Base-by-base conservation (phyloP, 1,140 invertebrate genomes). In the Dendroctonus valens region DNA sequence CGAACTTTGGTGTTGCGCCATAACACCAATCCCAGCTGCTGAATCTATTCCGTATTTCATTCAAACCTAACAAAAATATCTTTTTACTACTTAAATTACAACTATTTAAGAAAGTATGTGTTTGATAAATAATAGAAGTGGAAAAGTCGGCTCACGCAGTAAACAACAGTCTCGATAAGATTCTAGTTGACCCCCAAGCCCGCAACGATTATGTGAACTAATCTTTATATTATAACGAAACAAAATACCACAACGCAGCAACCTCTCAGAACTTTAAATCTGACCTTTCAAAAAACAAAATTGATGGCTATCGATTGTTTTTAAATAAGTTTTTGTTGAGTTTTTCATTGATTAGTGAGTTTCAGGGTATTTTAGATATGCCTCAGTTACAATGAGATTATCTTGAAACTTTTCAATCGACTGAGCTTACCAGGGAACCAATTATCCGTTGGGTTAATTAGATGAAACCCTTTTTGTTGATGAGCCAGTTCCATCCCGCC, bases 1-100 rank as follows among this genome's bases (percentile, higher is more conserved):
- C 86, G 78, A 97, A 97, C 72, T 87, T 86, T 0, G 94, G 94
- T 0, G 93, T 93, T 75, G 87, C 89, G n/a, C 92, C 94, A 79
- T 85, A 94, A 57, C 86, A 85, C 94, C 93, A 97, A 53, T 93
- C 85, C 93, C 94, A 97, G 11, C 86, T 88, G 65, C 81, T 75
- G 37, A 94, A 85, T 65, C 89, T 84, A 48, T 84, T 76, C 48
- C 83, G 82, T 62, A 91, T 83, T 50, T 83, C 81, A 2, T 76
- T 78, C 8, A 96, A 82, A 72, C 91, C 90, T 89, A 74, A 15
- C 59, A 39, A 63, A 46, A 63, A 54, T 53, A 3, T 14, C n/a
- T 15, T 14, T 55, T 55, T 40, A 39, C 4, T 55, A 11, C 26
- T 41, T 6, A n/a, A 0, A 41, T 37, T 41, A 41, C 5, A n/a